Base-by-base conservation (phyloP, 2,113 vertebrate genomes). In the Podarcis muralis region DNA sequence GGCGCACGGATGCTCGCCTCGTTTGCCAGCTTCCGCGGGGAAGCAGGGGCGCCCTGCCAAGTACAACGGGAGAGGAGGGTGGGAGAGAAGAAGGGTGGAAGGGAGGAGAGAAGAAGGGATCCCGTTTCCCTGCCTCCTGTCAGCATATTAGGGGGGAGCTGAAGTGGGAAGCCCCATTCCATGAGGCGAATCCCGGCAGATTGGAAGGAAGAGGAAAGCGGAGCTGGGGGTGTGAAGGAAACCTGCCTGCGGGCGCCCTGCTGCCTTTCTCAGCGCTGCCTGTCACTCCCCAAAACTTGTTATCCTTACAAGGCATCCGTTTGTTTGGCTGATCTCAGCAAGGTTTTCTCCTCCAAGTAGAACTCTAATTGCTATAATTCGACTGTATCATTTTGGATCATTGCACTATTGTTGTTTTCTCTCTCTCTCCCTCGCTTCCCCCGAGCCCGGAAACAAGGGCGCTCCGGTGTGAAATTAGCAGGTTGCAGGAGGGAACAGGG, bases 351-450 rank as follows among this genome's bases (percentile, higher is more conserved):
- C 96, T 95, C 94, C 94, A 94, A 97, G 96, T 95, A 95, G 96
- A 97, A 96, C 96, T 97, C 94, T 97, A 97, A 97, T 97, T 97
- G 97, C 95, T 97, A 93, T 96, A 97, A 97, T 97, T 97, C 96
- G 94, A 96, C 97, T 96, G 94, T 97, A 97, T 96, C 97, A 97
- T 97, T 62, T 97, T 96, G 96, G 96, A 97, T 97, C 97, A 96
- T 97, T 96, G 97, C 96, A 94, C 95, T 96, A 97, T 97, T 97
- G 96, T 97, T 96, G 96, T 97, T 97, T 97, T 96, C 96, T 95
- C 95, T 95, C 95, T 95, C 96, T 93, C 95, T 94, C 95, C 89
- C 96, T 96, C 96, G 95, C 95, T 95, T 94, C 81, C 94, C 94
- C 95, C 93, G 95, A 96, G 96, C 96, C 95, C 96, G 95, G 95